A percentile compares a stretch with the other conserved stretches of the same genome.
Conservation (phyloP, 2,113 vertebrate species). For the Muntiacus reevesi region DNA sequence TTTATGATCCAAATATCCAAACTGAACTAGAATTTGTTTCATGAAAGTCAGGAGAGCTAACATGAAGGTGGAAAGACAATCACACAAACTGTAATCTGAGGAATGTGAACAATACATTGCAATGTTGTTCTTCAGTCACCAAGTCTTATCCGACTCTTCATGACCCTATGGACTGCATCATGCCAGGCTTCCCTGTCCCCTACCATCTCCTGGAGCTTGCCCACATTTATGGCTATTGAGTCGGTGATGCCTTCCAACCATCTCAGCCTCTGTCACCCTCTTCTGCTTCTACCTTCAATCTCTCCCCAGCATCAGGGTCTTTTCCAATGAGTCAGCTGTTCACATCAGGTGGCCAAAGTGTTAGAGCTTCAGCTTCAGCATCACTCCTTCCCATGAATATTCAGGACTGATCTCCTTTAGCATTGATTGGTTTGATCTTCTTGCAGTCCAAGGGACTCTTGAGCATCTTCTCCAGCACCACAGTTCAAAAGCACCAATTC, state of each 20-base stretch:
- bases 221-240: neutral
- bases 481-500: neutral
- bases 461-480: neutral
- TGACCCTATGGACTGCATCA: neutral
- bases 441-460: neutral
- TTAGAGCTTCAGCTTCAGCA: neutral
- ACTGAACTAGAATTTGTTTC: neutral
- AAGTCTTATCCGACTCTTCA: neutral
- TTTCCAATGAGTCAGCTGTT: neutral
- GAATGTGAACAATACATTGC: neutral
- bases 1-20: neutral
- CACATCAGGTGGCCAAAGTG: neutral
- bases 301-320: neutral
- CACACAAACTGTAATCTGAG: neutral
- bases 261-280: neutral
- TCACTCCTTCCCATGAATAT: neutral
- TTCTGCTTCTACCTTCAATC: neutral
- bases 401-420: neutral
- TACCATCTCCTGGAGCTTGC: neutral
- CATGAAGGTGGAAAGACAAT: neutral
- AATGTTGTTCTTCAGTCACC: neutral
- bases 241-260: neutral
- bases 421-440: neutral
- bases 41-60: neutral
- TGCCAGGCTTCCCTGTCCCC: neutral